Percentiles rank a stretch among this genome's conserved stretches.
phyloP scores from a whole-genome alignment of 2,888 invertebrate genomes.

The Dioctria rufipes region DNA sequence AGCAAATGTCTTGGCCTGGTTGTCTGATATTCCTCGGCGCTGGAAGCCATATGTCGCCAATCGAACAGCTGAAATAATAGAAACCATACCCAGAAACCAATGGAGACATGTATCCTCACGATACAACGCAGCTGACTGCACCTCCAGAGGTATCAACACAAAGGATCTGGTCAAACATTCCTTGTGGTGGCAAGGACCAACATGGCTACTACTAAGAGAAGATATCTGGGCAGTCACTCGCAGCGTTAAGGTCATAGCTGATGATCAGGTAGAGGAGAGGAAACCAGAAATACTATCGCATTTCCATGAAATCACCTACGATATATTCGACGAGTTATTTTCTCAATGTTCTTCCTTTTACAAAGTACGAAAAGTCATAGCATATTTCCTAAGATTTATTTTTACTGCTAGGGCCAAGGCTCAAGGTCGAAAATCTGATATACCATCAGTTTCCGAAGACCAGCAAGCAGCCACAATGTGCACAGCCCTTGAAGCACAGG shows the following conservation, averaged over 20 bases:
- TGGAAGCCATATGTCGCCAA: background rate
- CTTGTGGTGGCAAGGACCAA: slow-evolving; percentile 11
- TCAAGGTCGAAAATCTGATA: no score
- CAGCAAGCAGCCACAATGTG: no score
- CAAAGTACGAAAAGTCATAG: background rate
- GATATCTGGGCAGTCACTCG: background rate
- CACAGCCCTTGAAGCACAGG: no score
- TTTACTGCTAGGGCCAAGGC: background rate
- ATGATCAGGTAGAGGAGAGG: background rate
- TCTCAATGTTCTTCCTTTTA: background rate
- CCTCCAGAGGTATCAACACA: no score
- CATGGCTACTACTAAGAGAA: background rate
- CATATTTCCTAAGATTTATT: background rate
- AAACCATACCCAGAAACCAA: background rate
- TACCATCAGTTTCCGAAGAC: no score
- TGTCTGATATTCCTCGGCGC: background rate
- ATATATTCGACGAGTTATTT: background rate
- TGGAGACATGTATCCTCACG: background rate
- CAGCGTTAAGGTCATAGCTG: no score
- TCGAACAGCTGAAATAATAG: background rate
- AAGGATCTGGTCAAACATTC: background rate
- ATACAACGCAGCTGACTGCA: background rate
- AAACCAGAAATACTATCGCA: background rate
- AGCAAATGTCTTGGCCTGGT: no score
- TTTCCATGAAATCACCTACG: background rate